A percentile compares a stretch with the other conserved stretches of the same genome.
These are phyloP conservation scores for Caranx ignobilis DNA, from an alignment of 2,113 vertebrate species.

Conservation along the genomic window DNA sequence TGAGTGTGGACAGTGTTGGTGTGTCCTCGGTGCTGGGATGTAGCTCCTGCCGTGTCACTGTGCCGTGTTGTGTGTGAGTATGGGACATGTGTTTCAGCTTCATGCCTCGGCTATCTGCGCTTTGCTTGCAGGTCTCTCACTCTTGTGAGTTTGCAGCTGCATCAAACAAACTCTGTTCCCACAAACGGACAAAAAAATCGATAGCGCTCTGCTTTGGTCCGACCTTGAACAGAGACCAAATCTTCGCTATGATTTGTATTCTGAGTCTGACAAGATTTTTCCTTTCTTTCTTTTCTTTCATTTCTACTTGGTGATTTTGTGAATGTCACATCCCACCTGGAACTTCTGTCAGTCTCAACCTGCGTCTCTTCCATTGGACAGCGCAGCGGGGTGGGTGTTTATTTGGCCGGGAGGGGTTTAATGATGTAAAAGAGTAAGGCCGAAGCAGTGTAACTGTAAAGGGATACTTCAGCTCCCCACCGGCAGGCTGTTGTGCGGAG, in stretches of 20 bases:
- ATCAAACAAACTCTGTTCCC: conserved; percentile 76
- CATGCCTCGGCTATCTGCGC: conserved; percentile 56
- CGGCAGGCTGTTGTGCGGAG: conserved; percentile 74
- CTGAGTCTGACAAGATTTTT: conserved; percentile 68
- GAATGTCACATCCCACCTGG: background rate
- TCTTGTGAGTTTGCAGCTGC: conserved; percentile 66
- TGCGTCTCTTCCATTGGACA: background rate
- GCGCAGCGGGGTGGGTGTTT: conserved; percentile 21
- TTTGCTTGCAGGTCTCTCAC: conserved; percentile 51
- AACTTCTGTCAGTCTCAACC: background rate
- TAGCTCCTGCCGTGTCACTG: conserved; percentile 30
- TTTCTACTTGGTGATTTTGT: background rate
- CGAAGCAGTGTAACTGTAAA: conserved; percentile 74
- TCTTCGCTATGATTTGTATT: conserved; percentile 72
- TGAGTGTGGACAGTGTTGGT: conserved; percentile 11
- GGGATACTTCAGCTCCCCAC: conserved; percentile 67
- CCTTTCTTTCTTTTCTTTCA: background rate
- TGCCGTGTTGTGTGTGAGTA: conserved; percentile 62
- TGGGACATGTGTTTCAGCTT: conserved; percentile 58
- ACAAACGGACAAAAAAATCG: conserved; percentile 57
- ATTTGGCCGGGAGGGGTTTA: conserved; percentile 21
- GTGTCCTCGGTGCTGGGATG: conserved; percentile 27
- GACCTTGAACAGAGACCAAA: conserved; percentile 62
- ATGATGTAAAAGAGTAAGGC: conserved; percentile 71
- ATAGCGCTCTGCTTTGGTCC: conserved; percentile 66